These are phyloP conservation scores for Orthosia gothica DNA, from an alignment of 2,888 invertebrate genomes.

Conservation along the genomic window DNA sequence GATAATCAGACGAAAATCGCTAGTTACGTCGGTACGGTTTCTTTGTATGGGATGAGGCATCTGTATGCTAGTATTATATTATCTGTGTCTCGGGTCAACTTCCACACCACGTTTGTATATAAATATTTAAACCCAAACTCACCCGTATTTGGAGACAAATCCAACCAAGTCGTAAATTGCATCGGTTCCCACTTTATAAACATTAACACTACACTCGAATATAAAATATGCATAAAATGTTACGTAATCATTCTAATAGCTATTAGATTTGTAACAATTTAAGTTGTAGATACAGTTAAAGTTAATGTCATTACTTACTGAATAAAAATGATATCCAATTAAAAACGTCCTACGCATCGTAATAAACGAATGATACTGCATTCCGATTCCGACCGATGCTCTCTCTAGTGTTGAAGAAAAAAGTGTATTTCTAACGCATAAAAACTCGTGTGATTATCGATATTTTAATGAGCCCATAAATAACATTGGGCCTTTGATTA, in stretches of 20 bases:
- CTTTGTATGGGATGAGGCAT: no score
- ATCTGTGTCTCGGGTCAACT: no score
- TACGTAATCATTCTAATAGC: conserved; percentile 70
- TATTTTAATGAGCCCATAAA: conserved; percentile 89
- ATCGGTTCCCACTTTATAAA: conserved; percentile 53
- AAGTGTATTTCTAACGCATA: conserved; percentile 60
- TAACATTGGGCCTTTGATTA: conserved; percentile 85
- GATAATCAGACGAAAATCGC: no score
- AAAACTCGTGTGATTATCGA: conserved; percentile 84
- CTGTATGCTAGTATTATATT: no score
- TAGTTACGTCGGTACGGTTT: no score
- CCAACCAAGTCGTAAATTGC: conserved; percentile 37
- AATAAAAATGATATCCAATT: conserved; percentile 84
- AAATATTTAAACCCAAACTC: conserved; percentile 35
- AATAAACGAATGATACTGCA: conserved; percentile 72
- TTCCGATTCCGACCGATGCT: conserved; percentile 64
- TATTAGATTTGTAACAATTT: conserved; percentile 78
- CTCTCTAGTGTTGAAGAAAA: conserved; percentile 58
- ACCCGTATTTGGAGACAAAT: conserved; percentile 42
- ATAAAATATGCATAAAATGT: conserved; percentile 72
- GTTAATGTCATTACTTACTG: conserved; percentile 75
- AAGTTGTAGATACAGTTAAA: conserved; percentile 71
- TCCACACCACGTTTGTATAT: no score
- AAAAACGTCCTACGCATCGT: conserved; percentile 82
- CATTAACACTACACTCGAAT: conserved; percentile 62